Base-by-base conservation (phyloP, 2,113 vertebrate genomes). In the Dicrurus megarhynchus region DNA sequence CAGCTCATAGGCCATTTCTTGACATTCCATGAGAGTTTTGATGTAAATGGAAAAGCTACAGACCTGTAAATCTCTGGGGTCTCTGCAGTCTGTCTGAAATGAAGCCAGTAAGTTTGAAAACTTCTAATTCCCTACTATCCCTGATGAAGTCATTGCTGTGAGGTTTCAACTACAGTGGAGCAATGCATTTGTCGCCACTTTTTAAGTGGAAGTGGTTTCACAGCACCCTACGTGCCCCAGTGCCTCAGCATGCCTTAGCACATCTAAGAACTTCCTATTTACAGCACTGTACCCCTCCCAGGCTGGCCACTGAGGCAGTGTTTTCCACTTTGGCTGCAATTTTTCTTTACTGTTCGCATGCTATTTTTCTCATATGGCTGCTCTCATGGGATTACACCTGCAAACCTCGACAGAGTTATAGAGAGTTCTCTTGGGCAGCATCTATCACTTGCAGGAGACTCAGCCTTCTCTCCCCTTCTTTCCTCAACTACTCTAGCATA, bases 11-110 rank as follows among this genome's bases (percentile, higher is more conserved):
- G 23, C 10, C 23, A 65, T 76, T 87, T 85, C n/a, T 64, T 95
- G 82, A 68, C 2, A 4, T 85, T 80, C 32, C 26, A 22, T 5
- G 4, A 73, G 33, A 67, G n/a, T 77, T 94, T 69, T 69, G 26
- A 81, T 59, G 14, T 37, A 39, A 87, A 30, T 57, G 53, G 74
- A 90, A 95, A 94, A 90, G 42, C 30, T 86, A 57, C 50, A 93
- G 76, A 57, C 50, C 22, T 67, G 21, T 41, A 88, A 32, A 63
- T 83, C 46, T 86, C 61, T 61, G 11, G 39, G 7, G 46, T 50
- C 39, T 86, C 7, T 18, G 11, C 0, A 4, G 52, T 65, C 85
- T 86, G 28, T 60, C 49, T 94, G 75, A 95, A 92, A 80, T 22
- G 3, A 19, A 88, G 64, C 19, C 33, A 87, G 7, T 41, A 70